A percentile compares a stretch with the other conserved stretches of the same genome.
Evolutionary conservation across 1,140 invertebrate species (phyloP).

Genomic region (Tetramorium alpestre): DNA sequence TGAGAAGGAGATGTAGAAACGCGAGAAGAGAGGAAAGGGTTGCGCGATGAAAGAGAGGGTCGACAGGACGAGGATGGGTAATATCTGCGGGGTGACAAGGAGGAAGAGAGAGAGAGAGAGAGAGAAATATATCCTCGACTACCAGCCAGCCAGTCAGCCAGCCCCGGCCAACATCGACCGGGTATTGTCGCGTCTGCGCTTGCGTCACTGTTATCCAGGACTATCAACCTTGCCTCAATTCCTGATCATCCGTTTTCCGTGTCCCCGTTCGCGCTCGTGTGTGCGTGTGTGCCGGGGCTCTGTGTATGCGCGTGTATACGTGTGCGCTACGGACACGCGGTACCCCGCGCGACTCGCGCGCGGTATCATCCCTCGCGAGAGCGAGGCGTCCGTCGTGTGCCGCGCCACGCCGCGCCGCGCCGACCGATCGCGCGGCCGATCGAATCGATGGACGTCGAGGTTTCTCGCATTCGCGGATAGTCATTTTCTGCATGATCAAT

Average conservation of each 20-base stretch:
- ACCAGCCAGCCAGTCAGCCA: constrained; percentile 77
- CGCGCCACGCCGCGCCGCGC: constrained; percentile 25
- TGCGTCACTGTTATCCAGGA: constrained; percentile 79
- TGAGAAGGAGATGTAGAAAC: neutral
- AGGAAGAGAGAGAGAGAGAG: constrained; percentile 18
- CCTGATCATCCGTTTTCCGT: constrained; percentile 77
- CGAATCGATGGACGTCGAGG: constrained; percentile 46
- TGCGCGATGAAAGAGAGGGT: constrained; percentile 49
- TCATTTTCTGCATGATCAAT: constrained; percentile 57
- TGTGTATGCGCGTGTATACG: neutral
- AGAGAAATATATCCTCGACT: constrained; percentile 64
- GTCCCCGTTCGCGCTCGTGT: constrained; percentile 18
- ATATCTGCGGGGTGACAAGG: constrained; percentile 34
- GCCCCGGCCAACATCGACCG: constrained; percentile 85
- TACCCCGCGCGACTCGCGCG: constrained; percentile 10
- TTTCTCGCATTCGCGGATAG: constrained; percentile 42
- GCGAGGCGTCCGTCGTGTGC: constrained; percentile 54
- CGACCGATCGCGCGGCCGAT: constrained; percentile 51
- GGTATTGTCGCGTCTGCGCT: constrained; percentile 79
- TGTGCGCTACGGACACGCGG: constrained; percentile 23
- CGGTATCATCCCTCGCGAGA: neutral
- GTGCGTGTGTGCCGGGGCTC: neutral
- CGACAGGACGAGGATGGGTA: neutral
- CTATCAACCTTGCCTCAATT: constrained; percentile 82
- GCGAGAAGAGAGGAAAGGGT: constrained; percentile 51